Percentiles rank a stretch among this genome's conserved stretches.
These are phyloP conservation scores for Triplophysa tibetana DNA, from an alignment of 2,113 vertebrate species.

Conservation along the genomic window DNA sequence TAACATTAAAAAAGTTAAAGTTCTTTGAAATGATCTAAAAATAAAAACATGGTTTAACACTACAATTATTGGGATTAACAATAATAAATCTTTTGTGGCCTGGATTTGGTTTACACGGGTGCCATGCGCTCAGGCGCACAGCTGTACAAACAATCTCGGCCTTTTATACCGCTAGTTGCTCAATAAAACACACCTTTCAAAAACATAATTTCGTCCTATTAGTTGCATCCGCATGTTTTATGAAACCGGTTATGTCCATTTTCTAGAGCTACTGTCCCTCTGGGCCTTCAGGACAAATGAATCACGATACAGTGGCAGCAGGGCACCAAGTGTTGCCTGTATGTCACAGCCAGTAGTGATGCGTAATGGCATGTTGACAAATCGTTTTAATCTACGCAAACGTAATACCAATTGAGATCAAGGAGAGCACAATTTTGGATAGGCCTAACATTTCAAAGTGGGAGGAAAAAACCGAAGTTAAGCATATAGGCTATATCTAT, in stretches of 20 bases:
- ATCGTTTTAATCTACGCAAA: constrained; percentile 36
- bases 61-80: neutral
- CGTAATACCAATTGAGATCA: constrained; percentile 19
- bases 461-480: neutral
- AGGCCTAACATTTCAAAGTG: constrained; percentile 10
- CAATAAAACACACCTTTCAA: constrained; percentile 18
- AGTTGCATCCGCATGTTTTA: constrained; percentile 14
- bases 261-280: constrained; percentile 12
- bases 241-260: constrained; percentile 12
- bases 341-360: constrained; percentile 23
- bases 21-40: neutral
- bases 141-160: neutral
- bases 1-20: too few relatives aligned
- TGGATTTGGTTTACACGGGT: neutral
- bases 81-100: neutral
- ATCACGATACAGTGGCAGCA: constrained; percentile 16
- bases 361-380: constrained; percentile 40
- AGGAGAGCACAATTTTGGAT: constrained; percentile 13
- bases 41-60: neutral
- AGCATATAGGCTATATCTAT: too few relatives aligned
- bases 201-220: neutral
- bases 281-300: constrained; percentile 31
- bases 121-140: neutral
- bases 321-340: constrained; percentile 16
- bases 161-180: neutral